Conservation (phyloP, 2,113 vertebrate species). For the Arvicanthis niloticus region DNA sequence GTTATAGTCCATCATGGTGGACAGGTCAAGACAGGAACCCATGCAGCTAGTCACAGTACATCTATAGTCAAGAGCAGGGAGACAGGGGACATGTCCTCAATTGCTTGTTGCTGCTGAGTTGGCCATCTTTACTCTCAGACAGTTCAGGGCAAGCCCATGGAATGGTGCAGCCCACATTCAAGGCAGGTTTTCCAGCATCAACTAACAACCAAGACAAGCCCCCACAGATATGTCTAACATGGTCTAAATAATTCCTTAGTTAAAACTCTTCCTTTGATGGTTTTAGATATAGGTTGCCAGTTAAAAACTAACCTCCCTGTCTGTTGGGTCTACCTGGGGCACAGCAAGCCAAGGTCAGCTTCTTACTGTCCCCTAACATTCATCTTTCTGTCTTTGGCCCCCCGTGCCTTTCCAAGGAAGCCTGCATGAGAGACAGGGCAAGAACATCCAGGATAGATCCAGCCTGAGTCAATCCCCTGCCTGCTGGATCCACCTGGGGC, state of each 20-base stretch:
- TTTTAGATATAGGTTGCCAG: neutral
- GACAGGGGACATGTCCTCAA: neutral
- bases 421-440: no score
- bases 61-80: neutral
- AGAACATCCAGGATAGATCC: no score
- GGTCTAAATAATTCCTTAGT: neutral
- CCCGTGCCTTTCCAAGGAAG: no score
- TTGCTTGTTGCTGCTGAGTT: no score
- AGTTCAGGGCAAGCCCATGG: neutral
- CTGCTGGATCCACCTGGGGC: no score
- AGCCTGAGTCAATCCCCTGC: no score
- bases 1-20: neutral
- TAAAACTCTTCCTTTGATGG: neutral
- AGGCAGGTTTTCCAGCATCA: neutral
- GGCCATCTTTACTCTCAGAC: neutral
- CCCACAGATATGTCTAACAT: neutral
- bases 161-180: neutral
- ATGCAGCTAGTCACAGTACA: neutral
- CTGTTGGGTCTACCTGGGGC: no score
- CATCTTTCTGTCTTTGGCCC: no score
- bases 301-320: neutral
- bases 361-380: no score
- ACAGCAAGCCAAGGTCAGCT: no score
- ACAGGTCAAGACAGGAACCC: neutral
- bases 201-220: neutral